Evolutionary conservation across 2,113 vertebrate genomes (phyloP), one percentile per base, ranked within the genome.

Genomic region (Engystomops pustulosus): DNA sequence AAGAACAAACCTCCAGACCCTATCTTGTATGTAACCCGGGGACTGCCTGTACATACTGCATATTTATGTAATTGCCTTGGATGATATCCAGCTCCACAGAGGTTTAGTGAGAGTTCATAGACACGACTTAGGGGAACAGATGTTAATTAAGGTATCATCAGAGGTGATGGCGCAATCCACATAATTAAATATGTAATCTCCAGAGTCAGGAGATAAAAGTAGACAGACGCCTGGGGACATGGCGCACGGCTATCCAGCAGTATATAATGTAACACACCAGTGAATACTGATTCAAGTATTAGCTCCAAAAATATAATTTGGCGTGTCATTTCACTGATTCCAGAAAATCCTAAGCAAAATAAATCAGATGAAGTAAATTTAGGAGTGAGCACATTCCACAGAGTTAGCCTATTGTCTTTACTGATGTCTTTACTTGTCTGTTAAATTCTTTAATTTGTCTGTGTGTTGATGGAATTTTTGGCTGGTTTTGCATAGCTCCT

Each of bases 81-180:
- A 38, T 41, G 34, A 60, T 23, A 23, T 78, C 75, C 51, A 58
- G 20, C n/a, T 34, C 25, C 34, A 78, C 23, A 60, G 75, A 60
- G 34, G 27, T 55, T 76, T 76, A 76, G 74, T 12, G 17, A 72
- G 69, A 53, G 74, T 38, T 78, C 75, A 55, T 5, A 58, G 51
- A 78, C 32, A 77, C 75, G 11, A 18, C 75, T 60, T 60, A 58
- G 27, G 51, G 51, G 75, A 78, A 78, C 51, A 55, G 75, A 58
- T 78, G 75, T 36, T 76, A n/a, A 76, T 76, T 55, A 76, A 53
- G 49, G 74, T 76, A 23, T 78, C 74, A 55, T 77, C 51, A 58
- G 51, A 78, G 51, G 20, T 41, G n/a, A 58, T 58, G 51, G 75
- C 34, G 34, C 75, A 78, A 78, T 78, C 75, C 3, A 41, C 4